A percentile compares a stretch with the other conserved stretches of the same genome.
These are phyloP conservation scores for Hydropsyche tenuis DNA, from an alignment of 1,140 invertebrate species.

Conservation along the genomic window DNA sequence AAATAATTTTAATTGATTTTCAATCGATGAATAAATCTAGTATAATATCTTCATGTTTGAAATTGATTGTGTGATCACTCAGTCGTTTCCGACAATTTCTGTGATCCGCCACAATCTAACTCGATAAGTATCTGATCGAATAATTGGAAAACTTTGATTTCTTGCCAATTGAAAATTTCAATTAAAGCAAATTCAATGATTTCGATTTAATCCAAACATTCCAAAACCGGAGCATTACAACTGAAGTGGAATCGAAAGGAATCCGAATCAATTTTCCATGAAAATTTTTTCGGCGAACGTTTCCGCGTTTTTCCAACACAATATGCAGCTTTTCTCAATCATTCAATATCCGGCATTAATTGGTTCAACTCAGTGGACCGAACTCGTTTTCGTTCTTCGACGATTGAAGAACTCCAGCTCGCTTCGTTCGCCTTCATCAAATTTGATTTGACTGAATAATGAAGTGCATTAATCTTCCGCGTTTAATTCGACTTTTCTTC, in stretches of 20 bases:
- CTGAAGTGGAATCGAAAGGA: neutral
- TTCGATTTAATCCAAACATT: too few relatives aligned
- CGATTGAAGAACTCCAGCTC: neutral
- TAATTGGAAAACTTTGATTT: too few relatives aligned
- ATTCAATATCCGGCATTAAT: conserved; percentile 5
- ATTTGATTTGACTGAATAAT: conserved; percentile 35
- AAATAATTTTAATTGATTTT: too few relatives aligned
- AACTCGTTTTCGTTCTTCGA: neutral
- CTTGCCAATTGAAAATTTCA: too few relatives aligned
- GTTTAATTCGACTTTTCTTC: conserved; percentile 29
- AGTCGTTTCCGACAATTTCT: too few relatives aligned
- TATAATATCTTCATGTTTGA: too few relatives aligned
- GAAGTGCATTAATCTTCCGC: conserved; percentile 30
- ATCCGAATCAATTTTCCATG: neutral
- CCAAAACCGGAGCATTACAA: too few relatives aligned
- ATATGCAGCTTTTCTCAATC: neutral
- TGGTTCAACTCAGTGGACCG: conserved; percentile 3
- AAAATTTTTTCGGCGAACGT: neutral
- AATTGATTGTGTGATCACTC: too few relatives aligned
- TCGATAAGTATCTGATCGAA: too few relatives aligned
- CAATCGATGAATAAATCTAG: too few relatives aligned
- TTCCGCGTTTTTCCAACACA: neutral
- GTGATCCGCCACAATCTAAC: too few relatives aligned
- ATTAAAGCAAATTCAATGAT: too few relatives aligned
- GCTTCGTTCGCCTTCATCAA: conserved; percentile 9